Percentiles rank a stretch among this genome's conserved stretches.
These are phyloP conservation scores for Crotalus tigris DNA, from an alignment of 2,113 vertebrate species.

Conservation along the genomic window DNA sequence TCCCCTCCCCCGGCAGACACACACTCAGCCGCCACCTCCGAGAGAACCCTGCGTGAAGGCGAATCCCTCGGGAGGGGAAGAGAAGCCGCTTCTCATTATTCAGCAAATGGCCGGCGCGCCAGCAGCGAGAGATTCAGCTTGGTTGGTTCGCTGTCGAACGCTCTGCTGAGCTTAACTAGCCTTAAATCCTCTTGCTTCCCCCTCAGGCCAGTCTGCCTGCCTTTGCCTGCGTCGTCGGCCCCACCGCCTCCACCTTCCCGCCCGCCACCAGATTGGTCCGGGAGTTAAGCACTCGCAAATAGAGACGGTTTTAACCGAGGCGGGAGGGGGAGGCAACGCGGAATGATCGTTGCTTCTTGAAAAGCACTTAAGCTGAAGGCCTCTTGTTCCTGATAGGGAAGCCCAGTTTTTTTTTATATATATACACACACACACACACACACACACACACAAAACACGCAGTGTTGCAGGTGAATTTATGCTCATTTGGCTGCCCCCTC, in stretches of 20 bases:
- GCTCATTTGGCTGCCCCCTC: not conserved
- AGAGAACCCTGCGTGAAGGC: constrained; percentile 10
- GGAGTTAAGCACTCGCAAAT: constrained; percentile 7
- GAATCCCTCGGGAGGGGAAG: constrained; percentile 24
- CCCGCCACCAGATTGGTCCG: not conserved
- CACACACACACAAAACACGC: no score
- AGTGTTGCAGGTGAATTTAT: not conserved
- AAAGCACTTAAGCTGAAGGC: constrained; percentile 17
- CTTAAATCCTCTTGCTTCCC: constrained; percentile 28
- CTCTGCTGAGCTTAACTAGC: constrained; percentile 21
- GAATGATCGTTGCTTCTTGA: not conserved
- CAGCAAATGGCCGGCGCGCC: constrained; percentile 65
- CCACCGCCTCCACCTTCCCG: not conserved
- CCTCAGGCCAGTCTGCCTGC: constrained; percentile 43
- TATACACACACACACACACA: no score
- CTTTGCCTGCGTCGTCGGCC: constrained; percentile 2
- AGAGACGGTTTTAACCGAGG: not conserved
- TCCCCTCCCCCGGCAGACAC: not conserved
- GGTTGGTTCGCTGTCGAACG: constrained; percentile 18
- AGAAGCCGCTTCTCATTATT: constrained; percentile 40
- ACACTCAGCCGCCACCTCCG: constrained; percentile 2
- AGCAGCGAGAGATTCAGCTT: constrained; percentile 42
- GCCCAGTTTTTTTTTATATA: not conserved
- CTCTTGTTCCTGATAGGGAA: not conserved
- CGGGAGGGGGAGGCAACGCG: not conserved